These are phyloP conservation scores for Hafferia zeledoni DNA, from an alignment of 2,797 vertebrate species.

Conservation along the genomic window DNA sequence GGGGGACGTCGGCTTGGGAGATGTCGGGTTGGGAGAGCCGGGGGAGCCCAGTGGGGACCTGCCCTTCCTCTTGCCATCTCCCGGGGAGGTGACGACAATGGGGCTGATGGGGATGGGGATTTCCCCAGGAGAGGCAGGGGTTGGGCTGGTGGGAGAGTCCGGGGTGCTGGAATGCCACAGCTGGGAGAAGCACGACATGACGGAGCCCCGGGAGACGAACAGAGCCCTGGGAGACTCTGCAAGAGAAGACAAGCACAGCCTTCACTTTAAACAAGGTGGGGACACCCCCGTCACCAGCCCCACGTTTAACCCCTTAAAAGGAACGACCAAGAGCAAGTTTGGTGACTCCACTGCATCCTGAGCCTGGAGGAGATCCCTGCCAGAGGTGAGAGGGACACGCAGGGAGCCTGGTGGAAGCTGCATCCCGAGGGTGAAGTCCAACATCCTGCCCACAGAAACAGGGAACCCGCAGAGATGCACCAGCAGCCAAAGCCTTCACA, in stretches of 20 bases:
- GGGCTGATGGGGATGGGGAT: conserved; percentile 66
- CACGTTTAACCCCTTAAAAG: neutral
- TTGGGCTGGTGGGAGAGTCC: conserved; percentile 1
- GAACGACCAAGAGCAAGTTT: neutral
- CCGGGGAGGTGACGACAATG: conserved; percentile 27
- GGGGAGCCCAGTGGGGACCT: neutral
- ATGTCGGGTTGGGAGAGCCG: conserved; percentile 52
- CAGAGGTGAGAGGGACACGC: neutral
- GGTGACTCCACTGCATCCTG: neutral
- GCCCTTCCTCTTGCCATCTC: conserved; percentile 13
- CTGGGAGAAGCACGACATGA: conserved; percentile 73
- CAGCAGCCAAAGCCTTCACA: conserved; percentile 9
- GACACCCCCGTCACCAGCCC: neutral
- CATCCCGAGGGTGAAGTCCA: neutral
- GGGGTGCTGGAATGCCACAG: conserved; percentile 79
- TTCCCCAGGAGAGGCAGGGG: neutral
- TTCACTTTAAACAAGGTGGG: neutral
- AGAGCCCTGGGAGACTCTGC: conserved; percentile 24
- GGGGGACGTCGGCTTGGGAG: conserved; percentile 76
- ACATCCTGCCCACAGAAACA: neutral
- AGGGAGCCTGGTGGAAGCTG: neutral
- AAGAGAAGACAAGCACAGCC: neutral
- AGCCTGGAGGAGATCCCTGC: neutral
- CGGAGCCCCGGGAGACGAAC: neutral
- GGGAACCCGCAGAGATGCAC: neutral